Evolutionary conservation across 2,113 vertebrate species (phyloP), one percentile per base, ranked within the genome.

Genomic region (Turdus rufiventris): DNA sequence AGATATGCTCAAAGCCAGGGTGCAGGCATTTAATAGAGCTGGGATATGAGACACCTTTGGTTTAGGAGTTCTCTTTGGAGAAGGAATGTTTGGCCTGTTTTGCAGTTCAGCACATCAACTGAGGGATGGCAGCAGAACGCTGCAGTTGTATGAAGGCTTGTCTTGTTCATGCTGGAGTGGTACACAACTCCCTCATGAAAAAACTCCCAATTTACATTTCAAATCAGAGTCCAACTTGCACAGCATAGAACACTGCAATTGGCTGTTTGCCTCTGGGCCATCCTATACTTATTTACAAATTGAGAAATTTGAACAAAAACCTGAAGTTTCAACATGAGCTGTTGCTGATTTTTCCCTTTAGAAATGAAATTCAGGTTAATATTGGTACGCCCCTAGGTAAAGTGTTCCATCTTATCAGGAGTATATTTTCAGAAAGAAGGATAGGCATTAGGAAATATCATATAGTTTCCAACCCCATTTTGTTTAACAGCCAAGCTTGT

Each of bases 331-430:
- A 50, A 23, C 12, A 5, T 20, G 14, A 43, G 26, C 15, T 18
- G 16, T 8, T 50, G 3, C 6, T 23, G 8, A 10, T 48, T 40
- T 43, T 58, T 45, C 9, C 14, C 33, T 63, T 71, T 31, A 19
- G 31, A 85, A 75, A 57, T 36, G 2, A 79, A 73, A n/a, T 48
- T 68, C 31, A 40, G 18, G 3, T 82, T 56, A 31, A 28, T 45
- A 38, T 3, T 9, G 36, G 20, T 5, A 9, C 40, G 36, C 6
- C 4, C 6, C 34, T 29, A 18, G 1, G 0, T 43, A 28, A 66
- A 40, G 15, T 48, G 48, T 36, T 47, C 11, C 2, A 3, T 79
- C 80, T 51, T 36, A 14, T 63, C 40, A 63, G 48, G 57, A 75
- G 11, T 54, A 9, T 17, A 7, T 80, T 91, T 77, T 50, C 34